Evolutionary conservation across 1,140 invertebrate species (phyloP).

Genomic region (Portunus trituberculatus): DNA sequence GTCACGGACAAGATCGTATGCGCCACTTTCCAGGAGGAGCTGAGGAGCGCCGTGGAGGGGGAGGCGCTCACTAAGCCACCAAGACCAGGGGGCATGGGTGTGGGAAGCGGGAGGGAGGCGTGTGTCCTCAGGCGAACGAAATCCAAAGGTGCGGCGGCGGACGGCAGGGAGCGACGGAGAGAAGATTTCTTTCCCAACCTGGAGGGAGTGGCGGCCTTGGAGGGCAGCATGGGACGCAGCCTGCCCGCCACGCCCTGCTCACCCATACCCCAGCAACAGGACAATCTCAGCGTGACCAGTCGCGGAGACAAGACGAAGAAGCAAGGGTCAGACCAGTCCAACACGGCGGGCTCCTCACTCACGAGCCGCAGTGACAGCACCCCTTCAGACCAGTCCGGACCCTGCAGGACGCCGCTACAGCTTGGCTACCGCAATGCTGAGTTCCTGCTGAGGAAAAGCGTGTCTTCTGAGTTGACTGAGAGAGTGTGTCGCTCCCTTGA

Average conservation of each 20-base stretch:
- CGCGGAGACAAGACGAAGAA: no score
- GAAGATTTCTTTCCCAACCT: no score
- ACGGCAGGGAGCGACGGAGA: no score
- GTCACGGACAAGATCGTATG: slow-evolving; percentile 78
- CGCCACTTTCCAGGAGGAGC: slow-evolving; percentile 76
- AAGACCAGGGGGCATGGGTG: background rate
- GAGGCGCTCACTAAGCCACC: background rate
- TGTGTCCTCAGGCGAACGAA: background rate
- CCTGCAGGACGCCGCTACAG: slow-evolving; percentile 31
- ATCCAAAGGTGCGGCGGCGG: no score
- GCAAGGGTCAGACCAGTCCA: no score
- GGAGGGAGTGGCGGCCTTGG: no score
- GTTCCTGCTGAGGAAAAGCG: slow-evolving; percentile 46
- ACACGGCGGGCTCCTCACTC: no score
- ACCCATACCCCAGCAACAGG: no score
- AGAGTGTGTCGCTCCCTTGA: slow-evolving; percentile 63
- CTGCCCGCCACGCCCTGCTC: no score
- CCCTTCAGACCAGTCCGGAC: background rate
- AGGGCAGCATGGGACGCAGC: no score
- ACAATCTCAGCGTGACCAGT: no score
- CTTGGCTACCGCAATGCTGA: slow-evolving; percentile 33
- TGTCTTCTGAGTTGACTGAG: slow-evolving; percentile 47
- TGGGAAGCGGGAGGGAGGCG: background rate
- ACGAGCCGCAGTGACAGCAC: slow-evolving; percentile 12
- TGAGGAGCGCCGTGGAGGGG: background rate